These are phyloP conservation scores for Onychorhynchus coronatus DNA, from an alignment of 2,113 vertebrate genomes.

Conservation along the genomic window DNA sequence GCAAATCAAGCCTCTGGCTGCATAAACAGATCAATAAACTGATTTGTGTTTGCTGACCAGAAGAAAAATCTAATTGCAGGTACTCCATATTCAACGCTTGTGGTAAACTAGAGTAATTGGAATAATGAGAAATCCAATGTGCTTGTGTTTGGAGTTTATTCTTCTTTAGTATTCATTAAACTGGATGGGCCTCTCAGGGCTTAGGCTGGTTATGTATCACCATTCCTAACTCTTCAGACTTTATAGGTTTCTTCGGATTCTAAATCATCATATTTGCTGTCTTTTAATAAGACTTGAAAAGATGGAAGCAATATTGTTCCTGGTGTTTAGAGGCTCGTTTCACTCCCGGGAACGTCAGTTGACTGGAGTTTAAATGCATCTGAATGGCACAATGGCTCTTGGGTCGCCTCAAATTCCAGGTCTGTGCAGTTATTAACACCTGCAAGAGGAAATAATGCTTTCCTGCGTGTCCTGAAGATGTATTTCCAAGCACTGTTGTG, in stretches of 20 bases:
- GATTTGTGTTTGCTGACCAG: constrained; percentile 54
- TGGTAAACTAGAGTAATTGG: constrained; percentile 42
- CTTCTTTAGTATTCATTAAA: constrained; percentile 20
- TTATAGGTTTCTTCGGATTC: background rate
- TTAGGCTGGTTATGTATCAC: background rate
- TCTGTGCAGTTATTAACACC: background rate
- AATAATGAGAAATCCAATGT: constrained; percentile 63
- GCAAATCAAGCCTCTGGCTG: constrained; percentile 6
- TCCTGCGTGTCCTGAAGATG: background rate
- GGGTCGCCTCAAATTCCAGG: background rate
- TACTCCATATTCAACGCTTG: background rate
- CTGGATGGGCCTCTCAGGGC: background rate
- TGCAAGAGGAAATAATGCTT: background rate
- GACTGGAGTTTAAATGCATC: background rate
- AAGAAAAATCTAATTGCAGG: constrained; percentile 49
- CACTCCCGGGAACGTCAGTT: background rate
- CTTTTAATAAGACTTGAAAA: background rate
- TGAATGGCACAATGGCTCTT: background rate
- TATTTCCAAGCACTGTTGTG: background rate
- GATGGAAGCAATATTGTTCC: background rate
- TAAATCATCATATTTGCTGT: background rate
- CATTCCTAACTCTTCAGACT: background rate
- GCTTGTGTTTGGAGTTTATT: constrained; percentile 38
- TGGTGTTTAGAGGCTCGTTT: background rate
- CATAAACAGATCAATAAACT: constrained; percentile 64